phyloP scores from a whole-genome alignment of 2,797 vertebrate species.

The Cephalopachus bancanus region DNA sequence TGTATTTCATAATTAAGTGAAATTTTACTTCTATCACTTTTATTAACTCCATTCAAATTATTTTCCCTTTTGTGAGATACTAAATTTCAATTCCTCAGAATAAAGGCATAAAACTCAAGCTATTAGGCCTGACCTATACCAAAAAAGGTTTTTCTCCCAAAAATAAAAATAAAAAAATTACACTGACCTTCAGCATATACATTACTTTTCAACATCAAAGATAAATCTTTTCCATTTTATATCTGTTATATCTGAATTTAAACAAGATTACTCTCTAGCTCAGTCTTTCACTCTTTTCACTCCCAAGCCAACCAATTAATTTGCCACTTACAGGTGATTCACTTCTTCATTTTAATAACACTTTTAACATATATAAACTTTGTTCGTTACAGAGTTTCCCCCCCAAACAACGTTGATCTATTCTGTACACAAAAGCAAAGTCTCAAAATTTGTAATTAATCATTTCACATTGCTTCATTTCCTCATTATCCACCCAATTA shows the following conservation, averaged over 20 bases:
- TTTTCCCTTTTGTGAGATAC: conserved; percentile 63
- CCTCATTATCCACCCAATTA: conserved; percentile 53
- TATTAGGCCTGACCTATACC: not conserved
- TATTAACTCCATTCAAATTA: conserved; percentile 67
- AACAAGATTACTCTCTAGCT: not conserved
- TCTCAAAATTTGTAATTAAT: conserved; percentile 41
- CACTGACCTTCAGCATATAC: conserved; percentile 10
- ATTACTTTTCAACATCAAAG: conserved; percentile 12
- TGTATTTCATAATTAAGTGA: conserved; percentile 51
- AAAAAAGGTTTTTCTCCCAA: not conserved
- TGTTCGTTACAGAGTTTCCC: not conserved
- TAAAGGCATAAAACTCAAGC: conserved; percentile 51
- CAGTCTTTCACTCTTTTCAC: not conserved
- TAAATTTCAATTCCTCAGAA: conserved; percentile 43
- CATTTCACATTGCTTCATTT: conserved; percentile 55
- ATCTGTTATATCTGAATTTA: not conserved
- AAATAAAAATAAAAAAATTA: conserved; percentile 2
- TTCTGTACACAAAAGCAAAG: conserved; percentile 46
- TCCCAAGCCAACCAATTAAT: conserved; percentile 38
- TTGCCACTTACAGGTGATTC: conserved; percentile 7
- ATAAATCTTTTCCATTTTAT: conserved; percentile 36
- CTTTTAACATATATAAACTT: conserved; percentile 41
- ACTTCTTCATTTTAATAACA: conserved; percentile 58
- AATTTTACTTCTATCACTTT: conserved; percentile 62
- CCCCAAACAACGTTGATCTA: not conserved